Percentiles rank a stretch among this genome's conserved stretches.
These are phyloP conservation scores for Eueides isabella DNA, from an alignment of 1,140 invertebrate species.

Conservation along the genomic window DNA sequence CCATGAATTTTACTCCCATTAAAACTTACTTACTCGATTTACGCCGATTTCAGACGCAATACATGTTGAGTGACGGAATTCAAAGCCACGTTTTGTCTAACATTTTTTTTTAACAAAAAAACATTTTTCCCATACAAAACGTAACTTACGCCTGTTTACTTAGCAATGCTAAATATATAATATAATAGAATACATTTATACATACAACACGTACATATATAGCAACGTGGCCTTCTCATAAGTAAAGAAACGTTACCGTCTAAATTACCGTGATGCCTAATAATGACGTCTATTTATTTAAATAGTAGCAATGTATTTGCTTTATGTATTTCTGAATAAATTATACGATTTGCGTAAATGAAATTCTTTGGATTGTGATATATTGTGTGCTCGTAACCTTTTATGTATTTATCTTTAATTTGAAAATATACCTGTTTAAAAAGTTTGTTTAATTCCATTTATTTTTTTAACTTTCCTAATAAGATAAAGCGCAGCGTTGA, in stretches of 20 bases:
- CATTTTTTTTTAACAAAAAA: too few species aligned
- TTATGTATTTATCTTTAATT: not conserved
- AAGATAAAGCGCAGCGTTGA: too few species aligned
- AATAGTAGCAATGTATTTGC: conserved; percentile 1
- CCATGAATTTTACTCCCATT: too few species aligned
- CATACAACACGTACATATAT: not conserved
- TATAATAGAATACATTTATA: not conserved
- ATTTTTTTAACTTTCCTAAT: too few species aligned
- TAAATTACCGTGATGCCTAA: not conserved
- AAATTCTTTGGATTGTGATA: not conserved
- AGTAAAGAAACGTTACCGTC: conserved; percentile 5
- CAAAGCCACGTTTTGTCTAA: too few species aligned
- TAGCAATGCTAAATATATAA: not conserved
- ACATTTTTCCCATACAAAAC: too few species aligned
- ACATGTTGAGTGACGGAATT: too few species aligned
- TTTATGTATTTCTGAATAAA: not conserved
- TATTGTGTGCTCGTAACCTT: not conserved
- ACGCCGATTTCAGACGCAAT: too few species aligned
- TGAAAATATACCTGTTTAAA: not conserved
- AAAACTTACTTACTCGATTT: too few species aligned
- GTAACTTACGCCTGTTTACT: too few species aligned
- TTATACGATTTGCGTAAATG: not conserved
- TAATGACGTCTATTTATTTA: conserved; percentile 1
- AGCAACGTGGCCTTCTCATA: not conserved
- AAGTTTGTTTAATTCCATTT: too few species aligned